Evolutionary conservation across 2,888 invertebrate species (phyloP), one percentile per base, ranked within the genome.

Genomic region (Dilophus febrilis): DNA sequence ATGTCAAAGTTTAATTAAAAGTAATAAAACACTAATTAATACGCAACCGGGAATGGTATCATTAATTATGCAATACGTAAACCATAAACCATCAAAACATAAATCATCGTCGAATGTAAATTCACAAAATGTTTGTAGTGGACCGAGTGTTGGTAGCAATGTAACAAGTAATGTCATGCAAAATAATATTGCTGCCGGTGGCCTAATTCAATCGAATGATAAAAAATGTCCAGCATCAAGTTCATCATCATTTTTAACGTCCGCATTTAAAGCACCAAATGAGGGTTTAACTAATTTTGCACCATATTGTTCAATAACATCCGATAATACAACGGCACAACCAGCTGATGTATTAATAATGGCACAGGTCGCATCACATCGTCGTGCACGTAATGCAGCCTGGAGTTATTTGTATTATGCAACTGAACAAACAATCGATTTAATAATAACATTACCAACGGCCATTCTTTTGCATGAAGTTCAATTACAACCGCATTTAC

Each of bases 321-420:
- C 83, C 51, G 74, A 77, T 49, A 84, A 82, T 61, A 81, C 84
- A 3, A 84, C 86, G 4, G 86, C 88, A 7, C 87, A 88, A 55
- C 79, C 88, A 2, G 84, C 91, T 1, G 88, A 90, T 59, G 81
- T 87, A 44, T 68, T 94, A 29, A 81, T 94, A 47, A 80, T 85
- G 56, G 75, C 80, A 38, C 72, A 77, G 2, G 72, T 73, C 47
- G 79, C 85, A 0, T 80, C 87, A 3, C 83, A 85, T 53, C 70
- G 88, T 32, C 68, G 92, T 31, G 84, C 88, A 17, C 72, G 91
- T 43, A 83, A 86, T 2, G 84, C 92, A 4, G 82, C 90, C n/a
- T 94, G 92, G 92, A 83, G 85, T 26, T 91, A 92, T 64, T 87
- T 92, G 66, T 94, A 90, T 66, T 90, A 87, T 65, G 85, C 86